A percentile compares a stretch with the other conserved stretches of the same genome.
phyloP scores from a whole-genome alignment of 2,888 invertebrate species.

The Eueremaeus valkanovi region DNA sequence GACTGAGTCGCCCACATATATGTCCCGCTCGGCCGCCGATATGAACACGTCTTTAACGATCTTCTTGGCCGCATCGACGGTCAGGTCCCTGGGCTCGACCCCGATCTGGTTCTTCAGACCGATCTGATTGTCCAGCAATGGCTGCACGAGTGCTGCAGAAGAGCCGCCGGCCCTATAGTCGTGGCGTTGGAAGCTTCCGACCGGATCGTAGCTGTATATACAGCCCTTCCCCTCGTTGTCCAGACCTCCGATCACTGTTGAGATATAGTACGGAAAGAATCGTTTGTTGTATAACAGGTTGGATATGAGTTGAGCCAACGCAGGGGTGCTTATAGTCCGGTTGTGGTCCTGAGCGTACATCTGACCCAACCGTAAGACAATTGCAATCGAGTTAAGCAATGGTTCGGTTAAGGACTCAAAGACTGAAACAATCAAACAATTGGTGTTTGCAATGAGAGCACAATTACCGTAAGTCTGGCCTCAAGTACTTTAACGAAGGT shows the following conservation, averaged over 20 bases:
- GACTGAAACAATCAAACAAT: no score
- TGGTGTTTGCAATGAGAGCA: slow-evolving; percentile 15
- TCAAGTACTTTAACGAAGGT: slow-evolving; percentile 77
- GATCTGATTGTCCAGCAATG: slow-evolving; percentile 92
- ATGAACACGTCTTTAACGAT: slow-evolving; percentile 93
- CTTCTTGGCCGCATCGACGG: slow-evolving; percentile 73
- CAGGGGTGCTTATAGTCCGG: slow-evolving; percentile 83
- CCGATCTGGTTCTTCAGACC: slow-evolving; percentile 71
- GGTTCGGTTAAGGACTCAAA: no score
- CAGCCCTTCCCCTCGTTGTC: slow-evolving; percentile 87
- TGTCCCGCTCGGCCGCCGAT: slow-evolving; percentile 95
- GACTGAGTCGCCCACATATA: slow-evolving; percentile 91
- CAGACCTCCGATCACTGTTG: slow-evolving; percentile 87
- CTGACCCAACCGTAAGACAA: slow-evolving; percentile 52
- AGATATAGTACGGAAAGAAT: slow-evolving; percentile 97
- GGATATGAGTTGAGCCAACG: slow-evolving; percentile 91
- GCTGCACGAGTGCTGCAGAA: slow-evolving; percentile 73
- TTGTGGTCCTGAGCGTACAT: slow-evolving; percentile 94
- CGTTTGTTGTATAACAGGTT: slow-evolving; percentile 92
- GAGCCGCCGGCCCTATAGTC: slow-evolving; percentile 85
- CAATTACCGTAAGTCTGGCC: slow-evolving; percentile 71
- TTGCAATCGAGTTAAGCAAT: background rate
- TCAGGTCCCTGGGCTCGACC: slow-evolving; percentile 58
- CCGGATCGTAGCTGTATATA: slow-evolving; percentile 94
- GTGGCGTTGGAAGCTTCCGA: slow-evolving; percentile 85